Evolutionary conservation across 1,140 invertebrate species (phyloP), one percentile per base, ranked within the genome.

Genomic region (Pectinophora gossypiella): DNA sequence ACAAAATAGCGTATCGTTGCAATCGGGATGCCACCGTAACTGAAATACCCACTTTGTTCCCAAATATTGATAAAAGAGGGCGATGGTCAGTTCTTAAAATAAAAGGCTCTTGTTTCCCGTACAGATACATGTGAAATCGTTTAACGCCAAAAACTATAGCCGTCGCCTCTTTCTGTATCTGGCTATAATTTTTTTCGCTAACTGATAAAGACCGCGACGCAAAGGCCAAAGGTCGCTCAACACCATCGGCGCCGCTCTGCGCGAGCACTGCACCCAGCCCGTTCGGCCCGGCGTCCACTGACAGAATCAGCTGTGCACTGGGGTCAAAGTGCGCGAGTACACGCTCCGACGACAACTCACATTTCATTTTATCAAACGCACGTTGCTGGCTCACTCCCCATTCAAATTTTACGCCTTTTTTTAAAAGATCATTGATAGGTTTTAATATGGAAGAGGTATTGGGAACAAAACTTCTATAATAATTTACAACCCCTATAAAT

Each of bases 1-100:
- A 56, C 38, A 72, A 59, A 16, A 76, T 49, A 9, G 66, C 63
- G 56, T 68, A 85, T 19, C 67, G 53, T 21, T 67, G 64, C 13
- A 85, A n/a, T 32, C 78, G 36, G 27, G n/a, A 56, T n/a, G 72
- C 62, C 15, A 67, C 18, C 40, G 19, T 43, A 2, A 43, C 40
- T 10, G 40, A 43, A 19, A 43, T 43, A 43, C 40, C 40, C 48
- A 23, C 70, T 54, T 51, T 60, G 47, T 10, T 46, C 2, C 22
- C 22, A 46, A 46, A 46, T 22, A 46, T 23, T 2, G 44, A 3
- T 7, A 43, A 19, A 5, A 43, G 19, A 5, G 40, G 40, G 2
- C 18, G 3, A 13, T 43, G 40, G 13, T 43, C 40, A 3, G 40
- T 43, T 43, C 19, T 43, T 10, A 43, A 19, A n/a, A 43, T 43